Base-by-base conservation (phyloP, 1,140 invertebrate genomes). In the Sycophaga agraensis region DNA sequence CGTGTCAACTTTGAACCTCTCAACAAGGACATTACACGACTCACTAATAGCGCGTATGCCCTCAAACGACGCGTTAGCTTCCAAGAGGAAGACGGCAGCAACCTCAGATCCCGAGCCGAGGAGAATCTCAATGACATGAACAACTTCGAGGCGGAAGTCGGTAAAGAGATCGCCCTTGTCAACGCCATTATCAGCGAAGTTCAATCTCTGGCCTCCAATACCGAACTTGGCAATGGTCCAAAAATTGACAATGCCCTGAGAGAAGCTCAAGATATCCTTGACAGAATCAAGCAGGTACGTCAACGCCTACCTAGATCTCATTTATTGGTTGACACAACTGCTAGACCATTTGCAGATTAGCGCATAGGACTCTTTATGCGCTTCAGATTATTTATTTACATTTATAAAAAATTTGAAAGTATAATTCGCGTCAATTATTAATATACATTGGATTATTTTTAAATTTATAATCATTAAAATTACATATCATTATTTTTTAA, bases 231-330 rank as follows among this genome's bases (percentile, higher is more conserved):
- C 71, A 71, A 71, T 42, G 84, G 87, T 24, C 88, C 89, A 0
- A 90, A 91, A 72, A 84, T 92, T 0, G 92, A 94, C 46, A 86
- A 84, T 16, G 89, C 91, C 0, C 68, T 95, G 4, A 78, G 84
- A 11, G 86, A 93, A 71, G 93, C 91, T 0, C 81, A 90, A 60
- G 74, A 84, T 0, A 88, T 91, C 4, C 79, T 93, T 14, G 80
- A 82, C 1, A 83, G 85, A 37, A 89, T 96, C 26, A 82, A 86
- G 57, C 77, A 75, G 50, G 84, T 84, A 26, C 0, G 4, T n/a
- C n/a, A n/a, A n/a, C n/a, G n/a, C n/a, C n/a, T n/a, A n/a, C n/a
- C n/a, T n/a, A n/a, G n/a, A n/a, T n/a, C n/a, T n/a, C n/a, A n/a
- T n/a, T n/a, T n/a, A n/a, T n/a, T n/a, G n/a, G n/a, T n/a, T n/a